Evolutionary conservation across 2,888 invertebrate genomes (phyloP).

Genomic region (Meteorus colon): DNA sequence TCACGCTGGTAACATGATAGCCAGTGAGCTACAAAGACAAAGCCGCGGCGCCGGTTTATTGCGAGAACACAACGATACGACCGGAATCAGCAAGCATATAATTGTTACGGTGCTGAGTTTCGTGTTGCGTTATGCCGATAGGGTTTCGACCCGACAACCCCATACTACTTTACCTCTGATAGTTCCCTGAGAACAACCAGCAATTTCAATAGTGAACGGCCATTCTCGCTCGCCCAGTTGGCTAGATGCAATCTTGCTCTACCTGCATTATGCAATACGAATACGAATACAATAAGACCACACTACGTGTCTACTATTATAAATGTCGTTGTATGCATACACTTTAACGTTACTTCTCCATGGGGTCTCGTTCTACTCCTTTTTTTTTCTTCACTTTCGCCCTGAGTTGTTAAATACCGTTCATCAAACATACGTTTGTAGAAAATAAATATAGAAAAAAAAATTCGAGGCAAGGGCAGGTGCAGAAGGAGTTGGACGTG

Average conservation of each 20-base stretch:
- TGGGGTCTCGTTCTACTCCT: neutral
- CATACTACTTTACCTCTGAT: conserved; percentile 43
- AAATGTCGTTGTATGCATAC: conserved; percentile 22
- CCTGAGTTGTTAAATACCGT: neutral
- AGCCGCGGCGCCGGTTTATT: conserved; percentile 1
- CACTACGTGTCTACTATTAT: conserved; percentile 35
- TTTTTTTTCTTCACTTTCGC: neutral
- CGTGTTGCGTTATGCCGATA: conserved; percentile 57
- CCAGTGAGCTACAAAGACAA: neutral
- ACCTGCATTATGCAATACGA: conserved; percentile 39
- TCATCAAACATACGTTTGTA: conserved; percentile 13
- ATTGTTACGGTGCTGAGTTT: conserved; percentile 50
- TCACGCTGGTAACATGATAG: neutral
- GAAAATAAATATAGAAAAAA: conserved; percentile 28
- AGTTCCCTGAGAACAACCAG: conserved; percentile 54
- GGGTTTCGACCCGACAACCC: conserved; percentile 54
- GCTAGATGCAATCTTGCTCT: conserved; percentile 58
- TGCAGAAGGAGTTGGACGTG: conserved; percentile 14
- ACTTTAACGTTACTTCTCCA: conserved; percentile 15
- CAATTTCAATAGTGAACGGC: conserved; percentile 60
- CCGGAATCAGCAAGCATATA: conserved; percentile 48
- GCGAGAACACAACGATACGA: conserved; percentile 25
- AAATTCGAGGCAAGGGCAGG: neutral
- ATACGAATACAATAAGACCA: conserved; percentile 37
- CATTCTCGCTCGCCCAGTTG: conserved; percentile 59